Conservation (phyloP, 2,888 invertebrate genomes). For the Nymphalis urticae region DNA sequence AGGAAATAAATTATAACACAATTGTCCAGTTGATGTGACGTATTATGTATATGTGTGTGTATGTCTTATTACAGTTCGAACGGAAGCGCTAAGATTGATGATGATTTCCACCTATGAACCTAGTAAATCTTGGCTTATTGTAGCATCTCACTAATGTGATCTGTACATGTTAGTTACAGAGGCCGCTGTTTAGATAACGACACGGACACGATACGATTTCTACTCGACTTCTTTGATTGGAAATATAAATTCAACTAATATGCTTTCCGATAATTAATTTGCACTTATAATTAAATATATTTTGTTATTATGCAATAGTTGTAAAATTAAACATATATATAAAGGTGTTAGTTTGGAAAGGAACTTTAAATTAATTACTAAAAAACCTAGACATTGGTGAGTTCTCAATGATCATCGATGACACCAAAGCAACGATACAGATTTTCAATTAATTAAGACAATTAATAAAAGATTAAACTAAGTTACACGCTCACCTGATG, state of each 20-base stretch:
- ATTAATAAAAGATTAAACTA: too few relatives aligned
- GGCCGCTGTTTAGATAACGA: constrained; percentile 27
- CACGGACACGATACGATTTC: constrained; percentile 15
- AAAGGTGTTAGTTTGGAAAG: too few relatives aligned
- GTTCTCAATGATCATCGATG: too few relatives aligned
- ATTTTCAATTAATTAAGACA: too few relatives aligned
- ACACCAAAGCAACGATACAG: too few relatives aligned
- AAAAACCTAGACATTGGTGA: too few relatives aligned
- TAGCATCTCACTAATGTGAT: constrained; percentile 46
- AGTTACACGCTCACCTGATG: too few relatives aligned
- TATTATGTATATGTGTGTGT: not conserved
- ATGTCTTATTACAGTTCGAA: constrained; percentile 34
- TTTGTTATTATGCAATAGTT: too few relatives aligned
- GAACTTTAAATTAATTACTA: too few relatives aligned
- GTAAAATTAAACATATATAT: too few relatives aligned
- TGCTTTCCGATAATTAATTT: not conserved
- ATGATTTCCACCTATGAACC: constrained; percentile 45
- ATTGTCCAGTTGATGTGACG: not conserved
- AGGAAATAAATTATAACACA: not conserved
- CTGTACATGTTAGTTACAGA: constrained; percentile 38
- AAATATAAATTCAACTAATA: not conserved
- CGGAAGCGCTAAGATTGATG: constrained; percentile 39
- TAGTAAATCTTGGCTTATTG: constrained; percentile 46
- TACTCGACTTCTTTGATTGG: too few relatives aligned
- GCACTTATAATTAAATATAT: too few relatives aligned